phyloP scores from a whole-genome alignment of 2,888 invertebrate species.

The Heliconius hortense region DNA sequence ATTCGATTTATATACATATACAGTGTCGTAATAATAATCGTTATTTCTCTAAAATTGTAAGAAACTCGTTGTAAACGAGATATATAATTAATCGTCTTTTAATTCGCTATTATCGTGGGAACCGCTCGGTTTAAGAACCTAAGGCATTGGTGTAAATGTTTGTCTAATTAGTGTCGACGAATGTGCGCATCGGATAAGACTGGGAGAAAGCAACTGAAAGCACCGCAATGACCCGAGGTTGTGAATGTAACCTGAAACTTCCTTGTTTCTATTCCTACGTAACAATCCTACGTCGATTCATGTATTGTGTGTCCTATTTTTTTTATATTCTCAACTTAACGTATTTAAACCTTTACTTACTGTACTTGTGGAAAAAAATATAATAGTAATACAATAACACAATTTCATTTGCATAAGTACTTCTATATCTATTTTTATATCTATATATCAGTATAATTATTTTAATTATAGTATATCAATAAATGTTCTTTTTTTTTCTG shows the following conservation, averaged over 20 bases:
- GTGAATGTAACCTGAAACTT: constrained; percentile 42
- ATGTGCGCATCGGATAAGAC: constrained; percentile 47
- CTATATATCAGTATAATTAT: neutral
- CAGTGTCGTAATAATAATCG: neutral
- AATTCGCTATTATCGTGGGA: constrained; percentile 30
- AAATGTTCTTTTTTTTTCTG: neutral
- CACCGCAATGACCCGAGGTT: constrained; percentile 40
- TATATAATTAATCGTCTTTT: constrained; percentile 13
- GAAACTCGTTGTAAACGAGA: constrained; percentile 18
- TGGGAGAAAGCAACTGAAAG: constrained; percentile 46
- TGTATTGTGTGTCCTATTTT: constrained; percentile 4
- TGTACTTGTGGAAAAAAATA: neutral
- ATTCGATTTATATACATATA: too few species aligned
- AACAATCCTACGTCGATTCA: constrained; percentile 21
- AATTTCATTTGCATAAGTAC: neutral
- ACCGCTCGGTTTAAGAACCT: constrained; percentile 17
- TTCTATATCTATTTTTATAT: neutral
- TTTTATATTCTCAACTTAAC: neutral
- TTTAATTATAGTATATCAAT: neutral
- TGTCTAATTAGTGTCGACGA: constrained; percentile 40
- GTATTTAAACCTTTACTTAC: neutral
- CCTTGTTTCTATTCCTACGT: constrained; percentile 35
- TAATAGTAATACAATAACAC: neutral
- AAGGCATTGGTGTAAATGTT: constrained; percentile 31
- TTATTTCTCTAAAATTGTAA: neutral